A percentile compares a stretch with the other conserved stretches of the same genome.
Evolutionary conservation across 2,888 invertebrate genomes (phyloP).

Genomic region (Homarus gammarus): DNA sequence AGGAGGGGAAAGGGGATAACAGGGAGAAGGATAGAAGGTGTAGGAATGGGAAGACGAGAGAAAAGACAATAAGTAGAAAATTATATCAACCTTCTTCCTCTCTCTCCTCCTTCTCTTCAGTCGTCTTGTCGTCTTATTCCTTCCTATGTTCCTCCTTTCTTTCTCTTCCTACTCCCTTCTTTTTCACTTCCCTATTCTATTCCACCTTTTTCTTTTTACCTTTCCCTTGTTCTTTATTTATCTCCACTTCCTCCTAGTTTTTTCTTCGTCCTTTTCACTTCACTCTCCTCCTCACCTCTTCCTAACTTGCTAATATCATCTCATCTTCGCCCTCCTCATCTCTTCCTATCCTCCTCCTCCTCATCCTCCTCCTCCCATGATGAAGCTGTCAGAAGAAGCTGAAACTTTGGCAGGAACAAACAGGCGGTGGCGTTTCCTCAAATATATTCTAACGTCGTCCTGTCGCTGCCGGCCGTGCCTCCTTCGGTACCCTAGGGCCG

Average conservation of each 20-base stretch:
- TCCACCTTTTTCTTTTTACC: background rate
- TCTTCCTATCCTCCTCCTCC: background rate
- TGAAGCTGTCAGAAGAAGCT: slow-evolving; percentile 5
- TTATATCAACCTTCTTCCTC: too few species aligned
- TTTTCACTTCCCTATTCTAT: background rate
- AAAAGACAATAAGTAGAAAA: too few species aligned
- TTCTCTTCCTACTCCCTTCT: background rate
- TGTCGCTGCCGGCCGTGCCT: background rate
- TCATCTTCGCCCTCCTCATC: background rate
- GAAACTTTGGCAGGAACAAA: slow-evolving; percentile 18
- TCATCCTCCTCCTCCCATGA: background rate
- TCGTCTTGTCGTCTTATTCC: too few species aligned
- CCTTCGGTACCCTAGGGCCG: background rate
- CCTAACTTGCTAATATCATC: background rate
- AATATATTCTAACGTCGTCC: background rate
- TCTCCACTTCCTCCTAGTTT: background rate
- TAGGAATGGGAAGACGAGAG: too few species aligned
- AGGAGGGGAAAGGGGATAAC: too few species aligned
- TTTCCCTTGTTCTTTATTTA: background rate
- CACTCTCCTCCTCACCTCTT: background rate
- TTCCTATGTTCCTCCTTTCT: background rate
- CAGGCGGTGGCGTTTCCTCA: background rate
- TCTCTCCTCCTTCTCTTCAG: background rate
- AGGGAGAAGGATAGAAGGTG: too few species aligned
- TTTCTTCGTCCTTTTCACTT: background rate